These are phyloP conservation scores for Agelastica alni DNA, from an alignment of 2,888 invertebrate species.

Conservation along the genomic window DNA sequence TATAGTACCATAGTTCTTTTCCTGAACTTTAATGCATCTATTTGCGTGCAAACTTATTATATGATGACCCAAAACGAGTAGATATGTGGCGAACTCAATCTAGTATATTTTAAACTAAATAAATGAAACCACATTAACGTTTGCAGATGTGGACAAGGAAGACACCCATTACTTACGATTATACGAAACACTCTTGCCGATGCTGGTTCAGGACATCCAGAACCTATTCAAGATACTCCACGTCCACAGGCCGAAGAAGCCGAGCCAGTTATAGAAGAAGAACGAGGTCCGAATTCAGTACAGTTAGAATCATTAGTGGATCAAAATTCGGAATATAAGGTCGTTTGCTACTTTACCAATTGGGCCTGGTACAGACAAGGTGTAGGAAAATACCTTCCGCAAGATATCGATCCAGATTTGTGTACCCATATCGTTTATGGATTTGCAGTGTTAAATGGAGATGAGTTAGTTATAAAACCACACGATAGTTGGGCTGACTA, in stretches of 20 bases:
- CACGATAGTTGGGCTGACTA: constrained; percentile 89
- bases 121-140: too few relatives aligned
- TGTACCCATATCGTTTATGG: constrained; percentile 93
- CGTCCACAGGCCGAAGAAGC: constrained; percentile 18
- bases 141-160: constrained; percentile 72
- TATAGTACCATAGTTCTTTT: too few relatives aligned
- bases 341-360: constrained; percentile 90
- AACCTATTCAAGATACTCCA: constrained; percentile 33
- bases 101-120: too few relatives aligned
- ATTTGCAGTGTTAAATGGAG: constrained; percentile 83
- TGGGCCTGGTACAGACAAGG: constrained; percentile 94
- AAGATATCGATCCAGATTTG: constrained; percentile 79
- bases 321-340: constrained; percentile 63
- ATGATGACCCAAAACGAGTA: too few relatives aligned
- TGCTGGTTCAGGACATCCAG: constrained; percentile 45
- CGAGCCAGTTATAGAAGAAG: constrained; percentile 34
- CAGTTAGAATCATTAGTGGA: constrained; percentile 41
- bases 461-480: constrained; percentile 75
- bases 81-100: too few relatives aligned
- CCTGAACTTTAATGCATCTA: too few relatives aligned
- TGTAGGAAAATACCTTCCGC: constrained; percentile 78
- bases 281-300: constrained; percentile 22
- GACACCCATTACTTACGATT: constrained; percentile 78
- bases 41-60: too few relatives aligned
- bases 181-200: constrained; percentile 73